phyloP scores from a whole-genome alignment of 1,140 invertebrate species.

The Sinonovacula constricta region DNA sequence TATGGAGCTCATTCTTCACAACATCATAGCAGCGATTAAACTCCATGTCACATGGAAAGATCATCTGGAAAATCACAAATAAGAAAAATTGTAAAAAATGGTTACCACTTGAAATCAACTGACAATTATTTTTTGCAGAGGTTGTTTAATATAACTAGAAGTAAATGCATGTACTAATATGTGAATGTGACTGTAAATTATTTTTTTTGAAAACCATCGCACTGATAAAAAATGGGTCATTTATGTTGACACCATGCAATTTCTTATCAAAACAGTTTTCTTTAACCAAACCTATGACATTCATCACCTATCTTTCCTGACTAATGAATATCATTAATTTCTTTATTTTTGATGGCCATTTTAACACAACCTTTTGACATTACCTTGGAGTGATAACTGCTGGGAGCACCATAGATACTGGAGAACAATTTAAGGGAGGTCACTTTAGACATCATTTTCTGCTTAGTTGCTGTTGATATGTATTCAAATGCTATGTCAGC shows the following conservation, averaged over 20 bases:
- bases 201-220: too few relatives aligned
- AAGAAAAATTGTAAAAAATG: too few relatives aligned
- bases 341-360: too few relatives aligned
- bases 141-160: background rate
- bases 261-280: too few relatives aligned
- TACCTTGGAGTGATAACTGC: constrained; percentile 53
- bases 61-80: constrained; percentile 77
- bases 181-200: too few relatives aligned
- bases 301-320: too few relatives aligned
- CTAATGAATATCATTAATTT: too few relatives aligned
- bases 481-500: constrained; percentile 88
- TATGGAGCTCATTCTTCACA: constrained; percentile 79
- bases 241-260: too few relatives aligned
- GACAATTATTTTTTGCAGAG: background rate
- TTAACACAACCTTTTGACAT: too few relatives aligned
- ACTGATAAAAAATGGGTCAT: too few relatives aligned
- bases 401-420: constrained; percentile 44
- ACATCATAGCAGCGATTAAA: constrained; percentile 55
- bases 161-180: background rate
- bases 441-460: constrained; percentile 83
- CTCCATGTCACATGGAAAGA: constrained; percentile 77
- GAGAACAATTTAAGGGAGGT: constrained; percentile 83
- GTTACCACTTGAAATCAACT: too few relatives aligned
- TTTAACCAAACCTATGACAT: too few relatives aligned
- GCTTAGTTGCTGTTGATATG: constrained; percentile 83